Evolutionary conservation across 2,113 vertebrate genomes (phyloP).

Genomic region (Xenus cinereus): DNA sequence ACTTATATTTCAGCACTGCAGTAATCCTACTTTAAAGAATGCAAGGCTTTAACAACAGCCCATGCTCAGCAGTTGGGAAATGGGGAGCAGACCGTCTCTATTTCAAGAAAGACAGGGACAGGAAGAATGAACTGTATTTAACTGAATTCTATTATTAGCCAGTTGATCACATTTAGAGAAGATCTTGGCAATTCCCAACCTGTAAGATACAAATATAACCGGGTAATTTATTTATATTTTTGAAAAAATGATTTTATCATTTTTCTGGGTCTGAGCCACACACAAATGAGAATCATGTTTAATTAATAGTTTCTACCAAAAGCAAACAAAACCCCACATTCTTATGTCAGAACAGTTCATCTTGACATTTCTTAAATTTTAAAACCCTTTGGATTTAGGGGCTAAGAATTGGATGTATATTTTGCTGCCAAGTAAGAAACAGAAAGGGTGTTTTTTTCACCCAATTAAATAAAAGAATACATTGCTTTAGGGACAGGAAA

Average conservation of each 20-base stretch:
- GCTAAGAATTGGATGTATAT: neutral
- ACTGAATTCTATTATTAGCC: neutral
- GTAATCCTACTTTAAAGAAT: neutral
- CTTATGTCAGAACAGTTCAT: neutral
- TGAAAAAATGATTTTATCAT: neutral
- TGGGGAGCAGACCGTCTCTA: neutral
- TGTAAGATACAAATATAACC: neutral
- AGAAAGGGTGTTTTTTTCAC: neutral
- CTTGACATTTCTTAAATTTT: neutral
- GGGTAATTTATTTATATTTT: slow-evolving; percentile 10
- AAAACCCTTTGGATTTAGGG: neutral
- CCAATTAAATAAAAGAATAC: neutral
- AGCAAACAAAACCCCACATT: neutral
- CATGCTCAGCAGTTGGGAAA: neutral
- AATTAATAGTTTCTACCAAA: neutral
- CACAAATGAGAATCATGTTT: neutral
- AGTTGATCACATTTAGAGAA: neutral
- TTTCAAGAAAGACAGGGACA: neutral
- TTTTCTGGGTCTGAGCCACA: neutral
- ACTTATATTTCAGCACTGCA: neutral
- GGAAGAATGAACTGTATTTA: neutral
- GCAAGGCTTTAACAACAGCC: neutral
- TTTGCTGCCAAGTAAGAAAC: neutral
- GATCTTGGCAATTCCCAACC: neutral
- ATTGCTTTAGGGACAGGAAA: neutral